Base-by-base conservation (phyloP, 2,888 invertebrate genomes). In the Melanophora roralis region DNA sequence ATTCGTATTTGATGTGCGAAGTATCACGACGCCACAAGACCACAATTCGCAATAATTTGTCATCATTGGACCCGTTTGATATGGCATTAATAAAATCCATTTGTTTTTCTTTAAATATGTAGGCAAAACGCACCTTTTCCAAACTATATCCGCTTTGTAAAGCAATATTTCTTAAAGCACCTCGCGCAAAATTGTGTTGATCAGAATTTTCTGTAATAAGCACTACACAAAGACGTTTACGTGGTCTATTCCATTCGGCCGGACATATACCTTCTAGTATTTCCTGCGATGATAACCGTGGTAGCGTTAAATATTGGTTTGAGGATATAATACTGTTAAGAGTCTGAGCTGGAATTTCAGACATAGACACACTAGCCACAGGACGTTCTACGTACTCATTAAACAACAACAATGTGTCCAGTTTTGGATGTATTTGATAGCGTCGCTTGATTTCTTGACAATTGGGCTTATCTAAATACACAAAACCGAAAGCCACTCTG, bases 281-380 rank as follows among this genome's bases (percentile, higher is more conserved):
- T 83, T 93, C 96, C 92, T 98, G 98, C n/a, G 97, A 97, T 0
- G 97, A 97, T 6, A 98, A 91, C 69, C 98, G 91, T 0, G 98
- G 98, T 83, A 98, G 90, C 27, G 95, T 93, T 67, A 98, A 92
- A 91, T 95, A 96, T 89, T 96, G 96, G 91, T 98, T 97, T 53
- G 94, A 93, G 72, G 95, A 94, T 74, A 98, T 95, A 68, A 98
- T 93, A 89, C 98, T 96, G 82, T 95, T 94, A 89, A 98, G 92
- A 0, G 97, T 96, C 85, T 94, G 94, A 27, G 95, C 94, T 11
- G 97, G 95, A 86, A 98, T 95, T 89, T 97, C 97, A 53, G 94
- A 93, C 94, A 98, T 97, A 84, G 95, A 94, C 81, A 97, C 93
- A 81, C 95, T 95, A 38, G 97, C 97, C 76, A 95, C 94, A 0